Conservation (phyloP, 2,113 vertebrate genomes). For the Pycnonotus jocosus region DNA sequence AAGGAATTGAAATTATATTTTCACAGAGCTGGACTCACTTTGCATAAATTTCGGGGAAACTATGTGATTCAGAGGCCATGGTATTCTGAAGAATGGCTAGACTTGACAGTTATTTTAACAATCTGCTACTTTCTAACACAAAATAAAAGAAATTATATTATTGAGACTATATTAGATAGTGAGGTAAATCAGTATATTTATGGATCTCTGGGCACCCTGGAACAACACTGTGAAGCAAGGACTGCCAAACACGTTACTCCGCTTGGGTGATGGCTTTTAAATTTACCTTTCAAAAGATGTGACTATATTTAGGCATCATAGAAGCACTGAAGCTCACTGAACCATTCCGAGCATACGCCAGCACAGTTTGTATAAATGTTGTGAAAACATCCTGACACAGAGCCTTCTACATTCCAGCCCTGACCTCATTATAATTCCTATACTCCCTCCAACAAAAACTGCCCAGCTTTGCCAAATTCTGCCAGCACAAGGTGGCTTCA, state of each 20-base stretch:
- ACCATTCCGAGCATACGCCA: neutral
- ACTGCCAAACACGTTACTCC: neutral
- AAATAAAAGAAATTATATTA: neutral
- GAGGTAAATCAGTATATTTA: neutral
- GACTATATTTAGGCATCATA: neutral
- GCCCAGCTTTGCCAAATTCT: neutral
- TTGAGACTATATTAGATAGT: neutral
- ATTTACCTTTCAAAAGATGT: neutral
- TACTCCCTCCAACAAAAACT: neutral
- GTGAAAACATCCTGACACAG: neutral
- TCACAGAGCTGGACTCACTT: neutral
- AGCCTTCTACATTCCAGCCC: neutral
- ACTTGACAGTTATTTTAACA: neutral
- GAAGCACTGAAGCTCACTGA: neutral
- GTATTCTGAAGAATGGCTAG: neutral
- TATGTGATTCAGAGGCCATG: neutral
- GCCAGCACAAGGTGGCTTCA: neutral
- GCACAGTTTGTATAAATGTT: neutral
- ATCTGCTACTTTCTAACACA: neutral
- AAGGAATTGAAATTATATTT: neutral
- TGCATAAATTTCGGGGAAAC: neutral
- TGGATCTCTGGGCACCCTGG: neutral
- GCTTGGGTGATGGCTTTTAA: neutral
- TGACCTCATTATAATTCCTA: neutral
- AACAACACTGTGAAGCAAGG: rapidly evolving